Base-by-base conservation (phyloP, 2,113 vertebrate species). In the Piaya cayana region DNA sequence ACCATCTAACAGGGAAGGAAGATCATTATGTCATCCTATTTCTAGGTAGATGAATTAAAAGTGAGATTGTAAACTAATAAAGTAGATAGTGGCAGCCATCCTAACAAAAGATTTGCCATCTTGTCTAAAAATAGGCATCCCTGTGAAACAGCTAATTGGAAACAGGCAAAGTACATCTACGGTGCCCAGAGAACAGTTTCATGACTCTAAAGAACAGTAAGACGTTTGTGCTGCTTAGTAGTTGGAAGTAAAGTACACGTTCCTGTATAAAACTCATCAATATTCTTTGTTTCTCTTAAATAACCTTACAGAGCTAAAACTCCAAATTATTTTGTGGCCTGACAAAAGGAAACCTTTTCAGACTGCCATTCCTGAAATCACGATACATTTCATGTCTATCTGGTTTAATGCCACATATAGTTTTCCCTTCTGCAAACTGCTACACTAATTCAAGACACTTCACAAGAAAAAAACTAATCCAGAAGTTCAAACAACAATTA, bases 11-110 rank as follows among this genome's bases (percentile, higher is more conserved):
- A 79, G 76, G 74, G 21, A 50, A 93, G 77, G 74, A 95, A 97
- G 97, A 86, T 95, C 96, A 89, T 96, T 94, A 90, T 82, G 81
- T 89, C 79, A 90, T 88, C 79, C 82, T 94, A 74, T 88, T 90
- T 93, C 86, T 76, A 96, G 36, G 43, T 56, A 94, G 87, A 88
- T 42, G 19, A 25, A 77, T 93, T 94, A 95, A 96, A 96, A 90
- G 26, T 58, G 34, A 88, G 88, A 97, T 68, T 69, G 71, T 77
- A 93, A 97, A 89, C 94, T 81, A 96, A 91, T 84, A 60, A 91
- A 70, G 65, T 81, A 64, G 90, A 92, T 49, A 84, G 88, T 86
- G 95, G 74, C 12, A 92, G 43, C 42, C 8, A 69, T 75, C 39
- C 80, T 30, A 92, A 85, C 9, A 9, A 50, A 93, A 53, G 27